Conservation (phyloP, 2,888 invertebrate species). For the Drosophila meridionalis region DNA sequence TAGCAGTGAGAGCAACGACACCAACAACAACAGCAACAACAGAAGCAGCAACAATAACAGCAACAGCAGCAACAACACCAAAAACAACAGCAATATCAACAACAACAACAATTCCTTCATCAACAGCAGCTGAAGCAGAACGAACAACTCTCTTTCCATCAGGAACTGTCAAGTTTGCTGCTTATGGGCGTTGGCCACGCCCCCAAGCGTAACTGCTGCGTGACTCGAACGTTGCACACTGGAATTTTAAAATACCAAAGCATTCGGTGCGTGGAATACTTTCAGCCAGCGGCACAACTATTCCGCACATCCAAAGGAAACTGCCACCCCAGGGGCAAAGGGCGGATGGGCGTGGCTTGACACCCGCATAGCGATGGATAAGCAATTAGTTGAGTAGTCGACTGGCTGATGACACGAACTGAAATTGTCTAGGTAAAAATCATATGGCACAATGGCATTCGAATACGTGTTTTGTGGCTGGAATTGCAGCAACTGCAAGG, state of each 20-base stretch:
- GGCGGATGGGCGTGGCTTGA: slow-evolving; percentile 10
- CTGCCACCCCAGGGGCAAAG: not conserved
- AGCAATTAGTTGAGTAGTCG: slow-evolving; percentile 46
- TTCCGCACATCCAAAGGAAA: slow-evolving; percentile 35
- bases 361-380: slow-evolving; percentile 22
- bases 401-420: slow-evolving; percentile 26
- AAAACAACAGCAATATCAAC: not conserved
- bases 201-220: slow-evolving; percentile 34
- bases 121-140: slow-evolving; percentile 6
- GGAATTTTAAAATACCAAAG: slow-evolving; percentile 54
- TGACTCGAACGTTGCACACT: slow-evolving; percentile 14
- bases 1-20: not conserved
- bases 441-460: slow-evolving; percentile 14
- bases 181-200: slow-evolving; percentile 20
- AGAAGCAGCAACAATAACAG: not conserved
- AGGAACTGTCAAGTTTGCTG: slow-evolving; percentile 26
- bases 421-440: slow-evolving; percentile 8
- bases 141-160: slow-evolving; percentile 4
- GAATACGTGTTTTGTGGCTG: not conserved
- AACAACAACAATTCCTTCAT: not conserved
- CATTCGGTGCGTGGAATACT: slow-evolving; percentile 57
- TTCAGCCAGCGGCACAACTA: slow-evolving; percentile 24
- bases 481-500: slow-evolving; percentile 1
- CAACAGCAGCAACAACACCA: not conserved
- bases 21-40: not conserved